These are phyloP conservation scores for Plodia interpunctella DNA, from an alignment of 1,140 invertebrate species.

Conservation along the genomic window DNA sequence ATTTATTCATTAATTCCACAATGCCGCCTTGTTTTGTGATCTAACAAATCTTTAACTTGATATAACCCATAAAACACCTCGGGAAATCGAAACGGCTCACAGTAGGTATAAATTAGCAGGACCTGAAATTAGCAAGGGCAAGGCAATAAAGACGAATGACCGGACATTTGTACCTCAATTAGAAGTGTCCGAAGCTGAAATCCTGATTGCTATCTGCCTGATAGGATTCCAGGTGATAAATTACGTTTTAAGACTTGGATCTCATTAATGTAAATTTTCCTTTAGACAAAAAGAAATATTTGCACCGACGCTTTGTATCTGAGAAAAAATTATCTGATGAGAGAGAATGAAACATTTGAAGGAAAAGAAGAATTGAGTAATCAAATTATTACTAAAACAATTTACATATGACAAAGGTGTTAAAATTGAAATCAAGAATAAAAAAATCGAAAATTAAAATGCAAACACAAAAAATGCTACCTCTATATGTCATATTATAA, in stretches of 20 bases:
- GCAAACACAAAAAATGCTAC: too few relatives aligned
- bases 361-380: too few relatives aligned
- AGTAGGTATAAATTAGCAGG: conserved; percentile 12
- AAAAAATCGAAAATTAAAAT: too few relatives aligned
- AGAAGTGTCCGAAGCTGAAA: conserved; percentile 9
- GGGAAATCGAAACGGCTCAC: neutral
- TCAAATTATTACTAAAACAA: too few relatives aligned
- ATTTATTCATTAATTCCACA: too few relatives aligned
- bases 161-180: conserved; percentile 18
- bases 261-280: neutral
- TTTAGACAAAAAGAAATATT: too few relatives aligned
- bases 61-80: neutral
- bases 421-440: too few relatives aligned
- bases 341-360: too few relatives aligned
- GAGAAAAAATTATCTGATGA: too few relatives aligned
- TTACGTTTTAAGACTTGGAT: conserved; percentile 5
- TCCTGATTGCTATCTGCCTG: conserved; percentile 2
- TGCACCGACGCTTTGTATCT: too few relatives aligned
- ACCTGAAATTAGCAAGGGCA: conserved; percentile 12
- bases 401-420: too few relatives aligned
- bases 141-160: conserved; percentile 17
- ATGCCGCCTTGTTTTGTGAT: too few relatives aligned
- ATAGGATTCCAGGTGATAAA: conserved; percentile 9
- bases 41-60: neutral
- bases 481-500: neutral